Evolutionary conservation across 2,797 vertebrate genomes (phyloP).

Genomic region (Mus caroli): DNA sequence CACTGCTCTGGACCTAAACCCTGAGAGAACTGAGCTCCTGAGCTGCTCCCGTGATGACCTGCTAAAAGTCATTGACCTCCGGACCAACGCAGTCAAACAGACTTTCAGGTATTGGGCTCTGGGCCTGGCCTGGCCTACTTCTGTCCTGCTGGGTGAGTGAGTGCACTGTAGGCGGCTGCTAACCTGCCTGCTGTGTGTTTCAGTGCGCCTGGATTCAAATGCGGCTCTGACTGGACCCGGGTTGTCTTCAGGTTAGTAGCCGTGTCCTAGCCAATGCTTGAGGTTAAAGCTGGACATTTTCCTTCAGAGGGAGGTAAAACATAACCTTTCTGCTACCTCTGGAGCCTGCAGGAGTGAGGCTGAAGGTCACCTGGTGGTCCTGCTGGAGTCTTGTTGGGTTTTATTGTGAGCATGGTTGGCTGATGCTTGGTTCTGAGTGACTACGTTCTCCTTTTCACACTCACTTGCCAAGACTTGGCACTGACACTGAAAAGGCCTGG

Average conservation of each 20-base stretch:
- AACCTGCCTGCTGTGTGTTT: slow-evolving; percentile 29
- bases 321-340: too few species aligned
- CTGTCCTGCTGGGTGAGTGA: not conserved
- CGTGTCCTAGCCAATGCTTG: accelerated
- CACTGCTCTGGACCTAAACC: slow-evolving; percentile 97
- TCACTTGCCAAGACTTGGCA: not conserved
- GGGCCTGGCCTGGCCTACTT: not conserved
- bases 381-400: not conserved
- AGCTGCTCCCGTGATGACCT: slow-evolving; percentile 97
- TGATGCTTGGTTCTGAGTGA: not conserved
- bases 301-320: not conserved
- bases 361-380: not conserved
- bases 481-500: not conserved
- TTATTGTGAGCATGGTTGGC: not conserved
- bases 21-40: slow-evolving; percentile 95
- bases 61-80: slow-evolving; percentile 96
- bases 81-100: slow-evolving; percentile 91
- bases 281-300: not conserved
- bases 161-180: accelerated
- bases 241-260: slow-evolving; percentile 95
- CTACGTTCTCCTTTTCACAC: too few species aligned
- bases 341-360: not conserved
- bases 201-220: slow-evolving; percentile 97
- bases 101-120: slow-evolving; percentile 92
- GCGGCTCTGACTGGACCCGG: slow-evolving; percentile 98